Evolutionary conservation across 64 coral and sea anemone species (phyloP).

Genomic region (Anthopleura sola): DNA sequence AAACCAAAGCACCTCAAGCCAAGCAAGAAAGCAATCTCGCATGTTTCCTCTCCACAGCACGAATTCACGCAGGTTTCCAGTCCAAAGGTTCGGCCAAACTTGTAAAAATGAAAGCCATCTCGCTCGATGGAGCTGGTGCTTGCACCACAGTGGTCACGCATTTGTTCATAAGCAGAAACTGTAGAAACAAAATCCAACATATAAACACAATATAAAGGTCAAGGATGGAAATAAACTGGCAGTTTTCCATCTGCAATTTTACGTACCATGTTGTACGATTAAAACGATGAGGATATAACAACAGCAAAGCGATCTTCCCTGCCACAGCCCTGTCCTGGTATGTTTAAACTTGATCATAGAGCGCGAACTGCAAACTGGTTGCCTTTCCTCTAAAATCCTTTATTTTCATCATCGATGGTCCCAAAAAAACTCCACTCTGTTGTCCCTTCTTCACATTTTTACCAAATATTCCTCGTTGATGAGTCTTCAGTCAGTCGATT

Average conservation of each 20-base stretch:
- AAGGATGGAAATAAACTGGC: neutral
- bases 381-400: neutral
- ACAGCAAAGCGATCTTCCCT: neutral
- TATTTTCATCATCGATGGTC: slow-evolving; percentile 1
- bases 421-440: neutral
- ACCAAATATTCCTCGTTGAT: neutral
- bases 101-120: slow-evolving; percentile 35
- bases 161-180: neutral
- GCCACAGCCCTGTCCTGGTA: neutral
- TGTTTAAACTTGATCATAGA: slow-evolving; percentile 1
- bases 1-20: slow-evolving; percentile 58
- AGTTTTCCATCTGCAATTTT: neutral
- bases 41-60: slow-evolving; percentile 42
- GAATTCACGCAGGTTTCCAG: slow-evolving; percentile 41
- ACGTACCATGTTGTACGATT: neutral
- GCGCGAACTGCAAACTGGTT: slow-evolving; percentile 3
- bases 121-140: neutral
- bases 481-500: neutral
- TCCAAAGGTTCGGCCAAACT: slow-evolving; percentile 27
- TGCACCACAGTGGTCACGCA: neutral
- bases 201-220: neutral
- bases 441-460: neutral
- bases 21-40: slow-evolving; percentile 38
- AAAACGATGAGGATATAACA: neutral
- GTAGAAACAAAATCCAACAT: neutral